phyloP scores from a whole-genome alignment of 1,140 invertebrate species.

The Cotesia glomerata region DNA sequence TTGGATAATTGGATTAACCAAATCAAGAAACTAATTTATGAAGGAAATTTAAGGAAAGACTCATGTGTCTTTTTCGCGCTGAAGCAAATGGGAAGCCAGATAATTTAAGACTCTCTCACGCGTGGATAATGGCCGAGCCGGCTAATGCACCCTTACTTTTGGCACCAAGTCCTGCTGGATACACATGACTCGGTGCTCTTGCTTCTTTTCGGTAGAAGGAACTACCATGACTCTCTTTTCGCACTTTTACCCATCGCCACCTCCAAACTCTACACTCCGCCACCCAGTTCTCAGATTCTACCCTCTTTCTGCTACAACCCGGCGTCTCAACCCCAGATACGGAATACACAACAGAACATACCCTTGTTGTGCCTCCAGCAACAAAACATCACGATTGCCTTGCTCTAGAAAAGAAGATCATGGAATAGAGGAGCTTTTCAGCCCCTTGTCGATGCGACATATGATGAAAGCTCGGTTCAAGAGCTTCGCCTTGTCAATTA shows the following conservation, averaged over 20 bases:
- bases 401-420: no score
- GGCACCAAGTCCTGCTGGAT: slow-evolving; percentile 47
- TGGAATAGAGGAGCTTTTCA: no score
- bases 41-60: slow-evolving; percentile 25
- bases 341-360: no score
- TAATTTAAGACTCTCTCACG: slow-evolving; percentile 61
- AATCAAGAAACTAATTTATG: slow-evolving; percentile 32
- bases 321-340: no score
- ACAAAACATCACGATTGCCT: no score
- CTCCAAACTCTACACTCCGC: not conserved
- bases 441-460: not conserved
- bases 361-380: no score
- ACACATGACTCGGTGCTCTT: slow-evolving; percentile 34
- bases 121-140: slow-evolving; percentile 59
- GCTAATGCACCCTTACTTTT: slow-evolving; percentile 60
- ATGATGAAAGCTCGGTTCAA: slow-evolving; percentile 8
- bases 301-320: no score
- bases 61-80: slow-evolving; percentile 60
- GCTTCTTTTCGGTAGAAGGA: not conserved
- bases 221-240: slow-evolving; percentile 26
- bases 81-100: slow-evolving; percentile 51
- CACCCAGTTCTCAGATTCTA: no score
- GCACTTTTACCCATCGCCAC: slow-evolving; percentile 10
- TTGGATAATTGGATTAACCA: not conserved
- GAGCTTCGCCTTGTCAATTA: not conserved